A percentile compares a stretch with the other conserved stretches of the same genome.
phyloP scores from a whole-genome alignment of 2,113 vertebrate genomes.

The Chloropsis cyanopogon region DNA sequence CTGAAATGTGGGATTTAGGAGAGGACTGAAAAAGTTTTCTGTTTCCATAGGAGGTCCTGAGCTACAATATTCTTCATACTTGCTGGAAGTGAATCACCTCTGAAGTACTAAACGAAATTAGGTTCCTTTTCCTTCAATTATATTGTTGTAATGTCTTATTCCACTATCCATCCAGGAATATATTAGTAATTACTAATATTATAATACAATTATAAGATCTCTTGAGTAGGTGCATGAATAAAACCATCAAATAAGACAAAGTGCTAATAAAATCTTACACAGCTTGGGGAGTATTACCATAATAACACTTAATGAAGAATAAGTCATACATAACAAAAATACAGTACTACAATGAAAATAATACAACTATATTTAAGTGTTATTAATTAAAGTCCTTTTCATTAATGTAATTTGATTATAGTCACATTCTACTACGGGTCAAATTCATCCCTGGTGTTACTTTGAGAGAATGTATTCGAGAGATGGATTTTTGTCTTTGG shows the following conservation, averaged over 20 bases:
- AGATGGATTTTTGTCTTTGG: background rate
- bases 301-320: background rate
- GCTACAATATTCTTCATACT: background rate
- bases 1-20: background rate
- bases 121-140: background rate
- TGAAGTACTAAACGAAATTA: background rate
- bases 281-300: background rate
- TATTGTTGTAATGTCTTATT: background rate
- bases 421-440: background rate
- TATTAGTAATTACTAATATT: background rate
- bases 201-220: conserved; percentile 20
- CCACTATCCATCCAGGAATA: background rate
- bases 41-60: background rate
- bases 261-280: conserved; percentile 29
- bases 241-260: conserved; percentile 40
- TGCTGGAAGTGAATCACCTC: background rate
- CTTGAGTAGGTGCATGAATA: conserved; percentile 1
- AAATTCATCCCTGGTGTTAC: background rate
- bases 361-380: background rate
- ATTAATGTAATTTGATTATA: background rate
- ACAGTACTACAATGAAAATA: background rate
- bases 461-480: background rate
- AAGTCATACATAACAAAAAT: conserved; percentile 15
- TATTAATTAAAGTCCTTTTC: conserved; percentile 18
- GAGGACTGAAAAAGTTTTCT: background rate